Conservation (phyloP, 2,113 vertebrate species). For the Corythornis cristatus region DNA sequence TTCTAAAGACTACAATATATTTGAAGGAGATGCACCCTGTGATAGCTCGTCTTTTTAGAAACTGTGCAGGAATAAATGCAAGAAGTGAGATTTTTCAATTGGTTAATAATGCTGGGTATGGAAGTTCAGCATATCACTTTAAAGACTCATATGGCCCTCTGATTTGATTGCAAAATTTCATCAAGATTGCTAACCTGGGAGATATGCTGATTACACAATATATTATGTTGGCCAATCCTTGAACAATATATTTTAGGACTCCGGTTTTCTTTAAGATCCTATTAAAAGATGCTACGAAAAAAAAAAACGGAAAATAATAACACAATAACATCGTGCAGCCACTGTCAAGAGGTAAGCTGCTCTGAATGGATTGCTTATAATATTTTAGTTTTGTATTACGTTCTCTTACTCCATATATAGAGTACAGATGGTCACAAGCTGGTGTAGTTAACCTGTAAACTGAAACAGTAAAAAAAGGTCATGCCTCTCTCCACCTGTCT, state of each 20-base stretch:
- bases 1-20: background rate
- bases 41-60: background rate
- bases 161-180: background rate
- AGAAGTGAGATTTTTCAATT: background rate
- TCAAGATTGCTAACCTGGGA: background rate
- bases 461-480: background rate
- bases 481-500: background rate
- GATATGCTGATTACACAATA: background rate
- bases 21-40: background rate
- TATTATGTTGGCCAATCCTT: background rate
- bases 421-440: background rate
- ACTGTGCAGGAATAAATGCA: background rate
- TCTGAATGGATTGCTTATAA: background rate
- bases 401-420: background rate
- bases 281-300: background rate
- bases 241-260: background rate
- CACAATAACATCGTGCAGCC: background rate
- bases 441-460: background rate
- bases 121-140: background rate
- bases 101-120: background rate
- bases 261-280: background rate
- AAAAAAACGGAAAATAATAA: background rate
- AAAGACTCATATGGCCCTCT: background rate
- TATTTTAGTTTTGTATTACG: background rate
- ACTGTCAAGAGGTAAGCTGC: background rate